Conservation (phyloP, 2,113 vertebrate species). For the Pedetes capensis region DNA sequence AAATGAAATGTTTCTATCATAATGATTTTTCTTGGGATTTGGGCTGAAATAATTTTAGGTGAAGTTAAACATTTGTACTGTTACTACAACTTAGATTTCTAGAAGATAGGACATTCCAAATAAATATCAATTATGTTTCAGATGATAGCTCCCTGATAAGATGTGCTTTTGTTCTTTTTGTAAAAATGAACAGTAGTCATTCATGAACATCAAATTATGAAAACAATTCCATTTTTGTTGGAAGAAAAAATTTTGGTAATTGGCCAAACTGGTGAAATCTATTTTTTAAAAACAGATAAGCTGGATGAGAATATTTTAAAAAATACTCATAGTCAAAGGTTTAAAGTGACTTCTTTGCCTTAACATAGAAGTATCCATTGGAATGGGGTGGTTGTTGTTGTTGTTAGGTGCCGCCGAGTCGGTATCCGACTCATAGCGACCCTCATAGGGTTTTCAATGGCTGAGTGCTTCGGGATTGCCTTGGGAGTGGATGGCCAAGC, state of each 20-base stretch:
- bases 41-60: slow-evolving; percentile 30
- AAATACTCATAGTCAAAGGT: not conserved
- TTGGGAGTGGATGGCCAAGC: too few species aligned
- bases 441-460: too few species aligned
- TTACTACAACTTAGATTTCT: slow-evolving; percentile 21
- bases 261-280: not conserved
- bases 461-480: too few species aligned
- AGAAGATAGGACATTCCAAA: slow-evolving; percentile 2
- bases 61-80: slow-evolving; percentile 33
- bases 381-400: too few species aligned
- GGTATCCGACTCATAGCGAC: too few species aligned
- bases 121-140: not conserved
- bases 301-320: slow-evolving; percentile 17
- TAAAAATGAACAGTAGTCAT: not conserved
- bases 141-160: not conserved
- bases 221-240: not conserved
- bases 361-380: not conserved
- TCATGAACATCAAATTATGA: not conserved
- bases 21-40: slow-evolving; percentile 51
- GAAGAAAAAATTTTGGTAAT: slow-evolving; percentile 24
- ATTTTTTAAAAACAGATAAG: slow-evolving; percentile 15
- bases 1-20: slow-evolving; percentile 35
- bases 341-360: not conserved
- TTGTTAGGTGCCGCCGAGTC: too few species aligned
- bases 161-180: slow-evolving; percentile 1